Evolutionary conservation across 1,140 invertebrate genomes (phyloP).

Genomic region (Melanaphis sacchari): DNA sequence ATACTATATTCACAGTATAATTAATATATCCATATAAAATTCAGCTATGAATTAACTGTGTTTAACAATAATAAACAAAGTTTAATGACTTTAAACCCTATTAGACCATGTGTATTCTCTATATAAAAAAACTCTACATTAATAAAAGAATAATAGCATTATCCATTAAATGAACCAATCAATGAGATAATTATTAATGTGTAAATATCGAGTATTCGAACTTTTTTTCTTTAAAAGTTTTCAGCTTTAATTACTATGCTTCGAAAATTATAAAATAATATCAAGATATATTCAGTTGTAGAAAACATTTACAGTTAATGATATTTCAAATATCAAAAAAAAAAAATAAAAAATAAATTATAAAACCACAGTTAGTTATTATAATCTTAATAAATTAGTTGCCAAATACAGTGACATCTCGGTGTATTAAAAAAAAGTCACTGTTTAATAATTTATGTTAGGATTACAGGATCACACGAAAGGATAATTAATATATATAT

Average conservation of each 20-base stretch:
- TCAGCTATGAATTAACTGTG: background rate
- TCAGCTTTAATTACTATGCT: background rate
- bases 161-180: background rate
- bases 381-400: background rate
- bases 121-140: background rate
- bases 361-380: background rate
- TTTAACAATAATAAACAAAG: slow-evolving; percentile 6
- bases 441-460: background rate
- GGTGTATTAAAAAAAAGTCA: background rate
- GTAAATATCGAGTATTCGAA: background rate
- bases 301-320: background rate
- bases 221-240: background rate
- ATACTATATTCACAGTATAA: background rate
- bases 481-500: slow-evolving; percentile 1
- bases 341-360: background rate
- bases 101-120: background rate
- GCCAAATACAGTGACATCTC: background rate
- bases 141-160: background rate
- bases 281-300: background rate
- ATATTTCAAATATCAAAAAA: background rate
- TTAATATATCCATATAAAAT: too few relatives aligned
- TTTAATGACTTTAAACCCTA: background rate
- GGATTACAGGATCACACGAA: background rate
- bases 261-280: background rate
- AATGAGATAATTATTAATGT: background rate